A percentile compares a stretch with the other conserved stretches of the same genome.
These are phyloP conservation scores for Rhagonycha lutea DNA, from an alignment of 2,888 invertebrate genomes.

Conservation along the genomic window DNA sequence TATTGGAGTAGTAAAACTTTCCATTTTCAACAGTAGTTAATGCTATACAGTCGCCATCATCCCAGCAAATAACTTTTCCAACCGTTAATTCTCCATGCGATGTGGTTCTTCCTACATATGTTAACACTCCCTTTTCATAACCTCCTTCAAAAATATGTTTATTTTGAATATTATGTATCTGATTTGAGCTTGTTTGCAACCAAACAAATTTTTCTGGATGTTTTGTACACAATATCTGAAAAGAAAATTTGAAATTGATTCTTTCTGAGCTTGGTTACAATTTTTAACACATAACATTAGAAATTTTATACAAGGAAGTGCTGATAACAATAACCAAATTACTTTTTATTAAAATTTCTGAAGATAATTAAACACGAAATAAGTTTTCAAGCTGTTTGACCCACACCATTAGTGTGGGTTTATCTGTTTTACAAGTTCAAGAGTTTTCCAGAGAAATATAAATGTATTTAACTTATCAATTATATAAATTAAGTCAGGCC, in stretches of 20 bases:
- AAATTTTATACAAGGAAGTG: neutral
- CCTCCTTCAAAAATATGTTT: constrained; percentile 18
- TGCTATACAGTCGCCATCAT: neutral
- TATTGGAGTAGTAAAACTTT: constrained; percentile 4
- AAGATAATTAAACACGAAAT: neutral
- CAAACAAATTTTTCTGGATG: constrained; percentile 17
- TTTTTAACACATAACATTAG: neutral
- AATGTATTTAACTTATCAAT: neutral
- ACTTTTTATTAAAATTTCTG: neutral
- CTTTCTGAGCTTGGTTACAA: neutral
- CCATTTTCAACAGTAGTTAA: constrained; percentile 18
- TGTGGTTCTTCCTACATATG: constrained; percentile 13
- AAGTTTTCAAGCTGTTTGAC: neutral
- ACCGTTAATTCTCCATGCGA: constrained; percentile 19
- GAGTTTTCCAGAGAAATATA: neutral
- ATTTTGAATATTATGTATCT: neutral
- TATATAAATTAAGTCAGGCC: neutral
- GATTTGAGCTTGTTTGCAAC: neutral
- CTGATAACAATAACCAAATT: neutral
- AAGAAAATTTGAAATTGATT: neutral
- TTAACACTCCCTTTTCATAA: constrained; percentile 12
- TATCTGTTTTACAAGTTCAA: neutral
- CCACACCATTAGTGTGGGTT: neutral
- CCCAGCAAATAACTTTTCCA: constrained; percentile 18
- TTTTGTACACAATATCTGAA: constrained; percentile 14